Evolutionary conservation across 2,888 invertebrate species (phyloP), one percentile per base, ranked within the genome.

Genomic region (Morpho achilles): DNA sequence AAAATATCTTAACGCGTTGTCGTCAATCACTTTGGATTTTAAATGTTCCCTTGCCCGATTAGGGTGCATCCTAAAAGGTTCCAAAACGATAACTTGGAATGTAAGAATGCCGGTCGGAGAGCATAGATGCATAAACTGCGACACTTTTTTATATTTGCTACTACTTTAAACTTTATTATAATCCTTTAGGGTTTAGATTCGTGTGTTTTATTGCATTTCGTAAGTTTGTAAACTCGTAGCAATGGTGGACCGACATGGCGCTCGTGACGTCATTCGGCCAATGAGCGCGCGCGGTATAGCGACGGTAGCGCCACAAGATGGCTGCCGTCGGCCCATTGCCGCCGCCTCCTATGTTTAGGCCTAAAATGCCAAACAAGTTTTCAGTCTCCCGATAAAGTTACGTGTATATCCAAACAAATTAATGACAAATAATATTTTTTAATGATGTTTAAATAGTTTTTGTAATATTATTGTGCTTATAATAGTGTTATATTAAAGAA

Each of bases 241-340:
- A 84, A 86, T 87, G 87, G 87, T 77, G 77, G 82, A 80, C 80
- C 80, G 87, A 84, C 84, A 88, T 87, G 87, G 86, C 84, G 86
- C 75, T 79, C 70, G 80, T 87, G 89, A 89, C 88, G 89, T 88
- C 88, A 89, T 77, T 84, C 84, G 74, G 71, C 89, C 89, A 89
- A 89, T 89, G 82, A 85, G 86, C 84, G 80, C 73, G 60, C 67
- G 61, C 74, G 77, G 71, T 71, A 75, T 8, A 49, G 83, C 87
- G 88, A 88, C 79, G 73, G 78, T 78, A 87, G 88, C 89, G 89
- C 87, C 88, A 86, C 89, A 88, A 90, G 75, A 90, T 89, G 90
- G 89, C 90, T 76, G 86, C 87, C 87, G 84, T 70, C 84, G 83
- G 83, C 69, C 75, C 69, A 63, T 74, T 74, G 81, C 84, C 85